Evolutionary conservation across 1,140 invertebrate genomes (phyloP).

Genomic region (Camponotus pennsylvanicus): DNA sequence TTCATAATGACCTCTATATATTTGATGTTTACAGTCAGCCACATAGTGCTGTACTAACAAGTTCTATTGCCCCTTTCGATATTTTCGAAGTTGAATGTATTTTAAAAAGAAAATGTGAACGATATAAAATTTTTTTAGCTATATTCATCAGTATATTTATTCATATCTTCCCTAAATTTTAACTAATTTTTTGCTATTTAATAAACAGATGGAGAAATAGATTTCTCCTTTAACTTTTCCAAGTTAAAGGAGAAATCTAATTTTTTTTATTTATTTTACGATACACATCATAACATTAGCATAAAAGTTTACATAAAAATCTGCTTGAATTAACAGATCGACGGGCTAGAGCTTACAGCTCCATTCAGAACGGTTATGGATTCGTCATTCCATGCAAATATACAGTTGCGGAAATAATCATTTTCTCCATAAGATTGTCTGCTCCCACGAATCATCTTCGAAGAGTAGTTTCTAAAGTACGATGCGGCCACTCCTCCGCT

Average conservation of each 20-base stretch:
- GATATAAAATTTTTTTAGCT: constrained; percentile 29
- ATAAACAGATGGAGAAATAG: constrained; percentile 12
- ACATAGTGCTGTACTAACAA: neutral
- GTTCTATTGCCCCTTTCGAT: neutral
- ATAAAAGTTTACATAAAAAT: neutral
- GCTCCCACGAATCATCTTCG: constrained; percentile 62
- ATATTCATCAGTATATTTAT: constrained; percentile 47
- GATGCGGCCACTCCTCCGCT: constrained; percentile 64
- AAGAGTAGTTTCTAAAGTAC: constrained; percentile 50
- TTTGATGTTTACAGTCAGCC: constrained; percentile 10
- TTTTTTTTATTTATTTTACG: neutral
- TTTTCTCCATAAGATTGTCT: constrained; percentile 12
- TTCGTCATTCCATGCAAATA: neutral
- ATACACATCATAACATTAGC: neutral
- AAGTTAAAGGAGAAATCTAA: neutral
- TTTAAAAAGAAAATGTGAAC: neutral
- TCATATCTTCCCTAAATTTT: neutral
- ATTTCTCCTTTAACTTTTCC: too few relatives aligned
- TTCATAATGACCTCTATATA: neutral
- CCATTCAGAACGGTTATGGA: neutral
- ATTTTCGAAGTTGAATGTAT: neutral
- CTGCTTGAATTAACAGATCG: neutral
- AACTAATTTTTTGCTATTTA: constrained; percentile 60
- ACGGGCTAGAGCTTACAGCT: neutral
- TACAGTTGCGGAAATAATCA: constrained; percentile 12